These are phyloP conservation scores for Lithobates sylvaticus DNA, from an alignment of 2,797 vertebrate genomes.

Conservation along the genomic window DNA sequence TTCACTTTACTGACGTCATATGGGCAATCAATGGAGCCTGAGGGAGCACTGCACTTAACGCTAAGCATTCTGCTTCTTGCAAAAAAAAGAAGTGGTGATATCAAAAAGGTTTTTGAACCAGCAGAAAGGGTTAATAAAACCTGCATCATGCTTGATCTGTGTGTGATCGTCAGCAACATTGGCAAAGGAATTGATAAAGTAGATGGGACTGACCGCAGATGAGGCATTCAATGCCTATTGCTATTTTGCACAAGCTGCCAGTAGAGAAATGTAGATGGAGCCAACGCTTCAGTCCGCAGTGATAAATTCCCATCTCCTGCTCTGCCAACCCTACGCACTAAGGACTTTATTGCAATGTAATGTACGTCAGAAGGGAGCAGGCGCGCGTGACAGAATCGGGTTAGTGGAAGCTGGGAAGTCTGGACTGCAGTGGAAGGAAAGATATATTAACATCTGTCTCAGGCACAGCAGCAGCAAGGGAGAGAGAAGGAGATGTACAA, in stretches of 20 bases:
- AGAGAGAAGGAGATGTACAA: constrained; percentile 48
- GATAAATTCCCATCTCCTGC: constrained; percentile 80
- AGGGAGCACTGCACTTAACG: background rate
- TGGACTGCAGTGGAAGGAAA: constrained; percentile 62
- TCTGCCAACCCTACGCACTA: constrained; percentile 81
- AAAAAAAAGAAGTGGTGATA: background rate
- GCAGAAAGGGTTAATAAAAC: constrained; percentile 16
- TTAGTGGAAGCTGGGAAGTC: constrained; percentile 71
- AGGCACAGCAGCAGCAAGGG: constrained; percentile 38
- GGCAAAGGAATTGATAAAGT: constrained; percentile 34
- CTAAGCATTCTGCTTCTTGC: background rate
- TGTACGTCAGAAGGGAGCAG: constrained; percentile 71
- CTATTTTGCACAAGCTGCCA: constrained; percentile 40
- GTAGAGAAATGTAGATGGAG: constrained; percentile 38
- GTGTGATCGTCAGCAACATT: constrained; percentile 36
- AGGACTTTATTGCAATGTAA: constrained; percentile 79
- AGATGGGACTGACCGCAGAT: constrained; percentile 10
- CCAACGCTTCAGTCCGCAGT: constrained; percentile 70
- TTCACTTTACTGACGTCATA: too few relatives aligned
- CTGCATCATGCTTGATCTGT: background rate
- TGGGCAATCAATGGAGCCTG: too few relatives aligned
- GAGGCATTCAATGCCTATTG: constrained; percentile 23
- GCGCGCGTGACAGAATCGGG: constrained; percentile 87
- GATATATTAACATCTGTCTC: constrained; percentile 54
- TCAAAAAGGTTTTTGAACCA: background rate